Base-by-base conservation (phyloP, 2,113 vertebrate genomes). In the human region DNA sequence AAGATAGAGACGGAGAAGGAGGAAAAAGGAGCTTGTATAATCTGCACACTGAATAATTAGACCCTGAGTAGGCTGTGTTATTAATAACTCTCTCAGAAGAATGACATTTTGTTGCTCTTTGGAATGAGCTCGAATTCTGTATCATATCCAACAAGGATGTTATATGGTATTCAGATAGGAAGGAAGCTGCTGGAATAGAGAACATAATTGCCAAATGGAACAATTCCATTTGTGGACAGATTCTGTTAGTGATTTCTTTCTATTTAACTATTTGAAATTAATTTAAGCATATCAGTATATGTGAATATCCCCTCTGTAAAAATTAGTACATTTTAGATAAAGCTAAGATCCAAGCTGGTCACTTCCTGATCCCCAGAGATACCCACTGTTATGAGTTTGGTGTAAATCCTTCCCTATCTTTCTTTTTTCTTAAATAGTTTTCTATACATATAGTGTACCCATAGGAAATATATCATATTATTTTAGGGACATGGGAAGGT, bases 61-160 rank as follows among this genome's bases (percentile, higher is more conserved):
- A 89, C 90, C 78, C 88, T 89, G 94, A 94, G 95, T 92, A 86
- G 97, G 89, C 68, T 91, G 84, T 38, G 45, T 86, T 98, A 97
- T 97, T 97, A 97, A 97, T 97, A 98, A 90, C 73, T 61, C 83
- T 72, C 84, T 95, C 84, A 75, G 79, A 94, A 95, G 68, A 97
- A 86, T 95, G 96, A 96, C 97, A 96, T 98, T 98, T 97, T 97
- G 82, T 84, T 95, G 93, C 93, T 97, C 94, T 96, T 93, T 95
- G 92, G 76, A 95, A 97, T 94, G 92, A 95, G 87, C 68, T 96
- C 97, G 84, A 95, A 91, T 95, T 97, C 78, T 93, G 40, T 76
- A 97, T 94, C 76, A 64, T 79, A 70, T 83, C 88, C 68, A 95
- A 79, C 13, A 43, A 89, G 78, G 35, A 86, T 92, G 76, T 59